phyloP scores from a whole-genome alignment of 2,797 vertebrate genomes.

The Enteromius radiatus region DNA sequence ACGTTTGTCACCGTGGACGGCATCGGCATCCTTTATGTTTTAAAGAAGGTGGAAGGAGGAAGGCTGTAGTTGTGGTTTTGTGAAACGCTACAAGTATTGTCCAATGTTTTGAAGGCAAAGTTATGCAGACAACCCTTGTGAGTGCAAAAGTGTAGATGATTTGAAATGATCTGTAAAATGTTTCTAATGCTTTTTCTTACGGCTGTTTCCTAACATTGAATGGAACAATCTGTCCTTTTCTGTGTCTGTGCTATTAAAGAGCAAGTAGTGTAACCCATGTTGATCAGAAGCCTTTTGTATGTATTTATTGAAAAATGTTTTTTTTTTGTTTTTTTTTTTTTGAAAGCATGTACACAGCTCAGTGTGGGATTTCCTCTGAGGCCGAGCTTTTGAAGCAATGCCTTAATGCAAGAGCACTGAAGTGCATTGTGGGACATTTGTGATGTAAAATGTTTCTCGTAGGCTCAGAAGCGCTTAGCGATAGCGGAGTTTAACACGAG shows the following conservation, averaged over 20 bases:
- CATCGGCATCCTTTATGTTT: conserved; percentile 93
- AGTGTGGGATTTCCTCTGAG: conserved; percentile 13
- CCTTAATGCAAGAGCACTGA: conserved; percentile 42
- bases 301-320: no score
- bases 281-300: conserved; percentile 17
- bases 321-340: not conserved
- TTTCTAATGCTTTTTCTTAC: not conserved
- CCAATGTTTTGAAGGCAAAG: no score
- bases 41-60: conserved; percentile 80
- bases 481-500: no score
- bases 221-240: conserved; percentile 32
- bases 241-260: not conserved
- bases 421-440: not conserved
- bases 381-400: conserved; percentile 15
- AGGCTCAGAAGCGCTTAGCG: not conserved
- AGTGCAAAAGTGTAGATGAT: not conserved
- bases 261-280: conserved; percentile 11
- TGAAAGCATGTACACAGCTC: not conserved
- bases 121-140: no score
- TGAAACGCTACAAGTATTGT: rapidly evolving
- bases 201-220: not conserved
- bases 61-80: not conserved
- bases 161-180: no score
- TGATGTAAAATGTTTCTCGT: not conserved
- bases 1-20: conserved; percentile 93